Conservation (phyloP, 2,797 vertebrate genomes). For the Falco concolor region DNA sequence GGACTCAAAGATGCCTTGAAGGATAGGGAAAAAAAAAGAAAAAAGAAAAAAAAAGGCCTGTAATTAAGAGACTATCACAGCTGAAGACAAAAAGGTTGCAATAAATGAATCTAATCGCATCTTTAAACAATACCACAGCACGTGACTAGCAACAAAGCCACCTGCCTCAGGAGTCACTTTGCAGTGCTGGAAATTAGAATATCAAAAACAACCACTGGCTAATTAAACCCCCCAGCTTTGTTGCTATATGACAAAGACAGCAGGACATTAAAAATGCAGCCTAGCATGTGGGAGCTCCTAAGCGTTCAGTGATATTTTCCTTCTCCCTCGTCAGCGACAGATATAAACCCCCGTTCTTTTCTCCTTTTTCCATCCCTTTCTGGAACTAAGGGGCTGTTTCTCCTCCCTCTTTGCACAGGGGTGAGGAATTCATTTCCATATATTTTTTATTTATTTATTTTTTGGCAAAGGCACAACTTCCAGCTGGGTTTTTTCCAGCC, state of each 20-base stretch:
- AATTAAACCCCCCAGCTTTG: slow-evolving; percentile 22
- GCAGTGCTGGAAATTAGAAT: background rate
- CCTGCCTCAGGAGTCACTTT: background rate
- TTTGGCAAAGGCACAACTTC: background rate
- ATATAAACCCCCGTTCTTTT: background rate
- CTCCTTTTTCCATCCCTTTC: background rate
- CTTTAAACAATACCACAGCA: background rate
- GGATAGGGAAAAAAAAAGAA: background rate
- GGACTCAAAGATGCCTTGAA: background rate
- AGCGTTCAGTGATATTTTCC: background rate
- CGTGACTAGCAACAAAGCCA: background rate
- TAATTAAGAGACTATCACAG: slow-evolving; percentile 13
- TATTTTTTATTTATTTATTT: background rate
- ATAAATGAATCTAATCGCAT: slow-evolving; percentile 5
- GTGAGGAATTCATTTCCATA: background rate
- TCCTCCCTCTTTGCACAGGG: background rate
- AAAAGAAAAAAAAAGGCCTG: background rate
- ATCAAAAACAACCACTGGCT: background rate
- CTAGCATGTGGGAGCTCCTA: background rate
- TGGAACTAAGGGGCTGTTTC: background rate
- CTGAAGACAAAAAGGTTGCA: background rate
- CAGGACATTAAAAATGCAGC: slow-evolving; percentile 21
- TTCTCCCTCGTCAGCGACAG: background rate
- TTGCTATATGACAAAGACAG: background rate
- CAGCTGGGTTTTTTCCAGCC: slow-evolving; percentile 5